Base-by-base conservation (phyloP, 2,888 invertebrate species). In the Pterostichus madidus region DNA sequence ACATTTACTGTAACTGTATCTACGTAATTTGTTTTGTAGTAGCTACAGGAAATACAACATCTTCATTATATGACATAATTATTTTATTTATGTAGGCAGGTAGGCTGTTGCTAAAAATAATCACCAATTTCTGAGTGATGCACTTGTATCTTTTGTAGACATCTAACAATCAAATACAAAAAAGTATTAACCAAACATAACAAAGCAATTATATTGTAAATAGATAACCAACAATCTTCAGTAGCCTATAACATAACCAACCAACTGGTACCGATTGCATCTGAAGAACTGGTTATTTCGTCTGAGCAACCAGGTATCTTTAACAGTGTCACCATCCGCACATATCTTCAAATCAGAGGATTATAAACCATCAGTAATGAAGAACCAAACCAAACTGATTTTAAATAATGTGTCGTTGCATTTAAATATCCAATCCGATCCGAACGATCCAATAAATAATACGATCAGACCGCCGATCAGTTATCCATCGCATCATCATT, bases 311-410 rank as follows among this genome's bases (percentile, higher is more conserved):
- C 17, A 17, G 46, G 71, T 52, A 75, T 75, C 24, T 56, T 39
- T 56, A 56, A 61, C 78, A 44, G 61, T 78, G 78, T 56, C 78
- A 78, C 78, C 56, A 59, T 39, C 77, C 32, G 56, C 56, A 77
- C 78, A 46, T 78, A 78, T 78, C 78, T 78, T 61, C 78, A 78
- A 78, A 78, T 78, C 78, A 78, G 17, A 35, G 79, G 68, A 79
- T 79, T 79, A 79, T 79, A 79, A 79, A 68, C 8, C 46, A 79
- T 61, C 77, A 13, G 39, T 64, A 68, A 64, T 68, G 64, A 64
- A 79, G 56, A 52, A 49, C 75, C 68, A 64, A 79, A 46, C 64
- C 68, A 52, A 52, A 64, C 79, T 79, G 79, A 68, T 79, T 68
- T 79, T 52, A 52, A 64, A 68, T 79, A 64, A 79, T 78, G 78